Conservation (phyloP, 2,888 invertebrate species). For the Unio pictorum region DNA sequence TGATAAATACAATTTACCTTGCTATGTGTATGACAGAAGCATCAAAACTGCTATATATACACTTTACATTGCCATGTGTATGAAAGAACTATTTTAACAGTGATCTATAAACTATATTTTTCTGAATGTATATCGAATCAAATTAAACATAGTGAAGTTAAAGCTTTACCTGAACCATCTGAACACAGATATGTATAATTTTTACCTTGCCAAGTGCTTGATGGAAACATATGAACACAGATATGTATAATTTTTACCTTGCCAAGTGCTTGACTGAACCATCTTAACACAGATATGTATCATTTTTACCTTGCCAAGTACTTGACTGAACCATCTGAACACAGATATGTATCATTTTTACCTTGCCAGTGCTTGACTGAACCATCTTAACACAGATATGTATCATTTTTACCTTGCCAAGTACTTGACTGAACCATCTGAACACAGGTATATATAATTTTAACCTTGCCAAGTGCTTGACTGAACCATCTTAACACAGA, state of each 20-base stretch:
- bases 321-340: too few species aligned
- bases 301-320: too few species aligned
- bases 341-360: too few species aligned
- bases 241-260: conserved; percentile 10
- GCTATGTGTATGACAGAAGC: conserved; percentile 19
- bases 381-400: too few species aligned
- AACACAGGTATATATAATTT: neutral
- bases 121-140: conserved; percentile 81
- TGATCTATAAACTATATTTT: conserved; percentile 52
- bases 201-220: too few species aligned
- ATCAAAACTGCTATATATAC: neutral
- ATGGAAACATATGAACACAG: neutral
- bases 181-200: too few species aligned
- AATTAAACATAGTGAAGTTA: conserved; percentile 86
- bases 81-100: neutral
- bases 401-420: conserved; percentile 13
- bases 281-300: neutral
- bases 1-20: conserved; percentile 7
- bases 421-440: conserved; percentile 14
- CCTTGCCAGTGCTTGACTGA: neutral
- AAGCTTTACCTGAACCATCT: too few species aligned
- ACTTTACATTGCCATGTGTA: neutral
- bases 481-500: conserved; percentile 2
- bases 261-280: conserved; percentile 21
- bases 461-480: conserved; percentile 24